Evolutionary conservation across 1,140 invertebrate species (phyloP).

Genomic region (Monomorium pharaonis): DNA sequence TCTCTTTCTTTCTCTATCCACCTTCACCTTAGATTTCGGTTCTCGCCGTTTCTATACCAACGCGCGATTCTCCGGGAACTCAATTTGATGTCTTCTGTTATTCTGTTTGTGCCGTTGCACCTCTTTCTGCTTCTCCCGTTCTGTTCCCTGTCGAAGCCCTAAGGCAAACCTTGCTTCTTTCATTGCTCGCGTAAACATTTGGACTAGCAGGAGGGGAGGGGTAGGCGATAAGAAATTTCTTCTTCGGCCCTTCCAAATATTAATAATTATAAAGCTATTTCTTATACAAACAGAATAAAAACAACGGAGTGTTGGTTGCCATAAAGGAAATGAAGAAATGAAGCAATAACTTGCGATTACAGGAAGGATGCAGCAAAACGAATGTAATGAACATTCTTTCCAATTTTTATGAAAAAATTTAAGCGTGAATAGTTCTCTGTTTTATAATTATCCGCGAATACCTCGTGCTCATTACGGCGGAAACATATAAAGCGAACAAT

Average conservation of each 20-base stretch:
- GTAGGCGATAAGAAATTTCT: background rate
- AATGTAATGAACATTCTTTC: background rate
- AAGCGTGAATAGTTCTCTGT: background rate
- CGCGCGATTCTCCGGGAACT: conserved; percentile 12
- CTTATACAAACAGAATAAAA: background rate
- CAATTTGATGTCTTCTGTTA: conserved; percentile 48
- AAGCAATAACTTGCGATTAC: background rate
- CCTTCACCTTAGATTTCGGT: background rate
- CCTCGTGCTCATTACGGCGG: conserved; percentile 13
- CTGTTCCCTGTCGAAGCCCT: background rate
- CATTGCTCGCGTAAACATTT: conserved; percentile 40
- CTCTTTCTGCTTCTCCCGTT: conserved; percentile 24
- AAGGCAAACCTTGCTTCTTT: background rate
- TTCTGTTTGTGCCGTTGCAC: conserved; percentile 42
- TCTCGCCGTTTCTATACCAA: background rate
- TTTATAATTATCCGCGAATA: conserved; percentile 32
- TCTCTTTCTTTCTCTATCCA: background rate
- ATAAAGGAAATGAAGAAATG: background rate
- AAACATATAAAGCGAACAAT: conserved; percentile 45
- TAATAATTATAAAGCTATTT: conserved; percentile 15
- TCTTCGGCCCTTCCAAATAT: background rate
- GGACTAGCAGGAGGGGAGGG: background rate
- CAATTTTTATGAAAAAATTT: background rate
- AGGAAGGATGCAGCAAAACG: background rate
- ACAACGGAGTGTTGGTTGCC: background rate